Base-by-base conservation (phyloP, 2,113 vertebrate genomes). In the Scolopax mira region DNA sequence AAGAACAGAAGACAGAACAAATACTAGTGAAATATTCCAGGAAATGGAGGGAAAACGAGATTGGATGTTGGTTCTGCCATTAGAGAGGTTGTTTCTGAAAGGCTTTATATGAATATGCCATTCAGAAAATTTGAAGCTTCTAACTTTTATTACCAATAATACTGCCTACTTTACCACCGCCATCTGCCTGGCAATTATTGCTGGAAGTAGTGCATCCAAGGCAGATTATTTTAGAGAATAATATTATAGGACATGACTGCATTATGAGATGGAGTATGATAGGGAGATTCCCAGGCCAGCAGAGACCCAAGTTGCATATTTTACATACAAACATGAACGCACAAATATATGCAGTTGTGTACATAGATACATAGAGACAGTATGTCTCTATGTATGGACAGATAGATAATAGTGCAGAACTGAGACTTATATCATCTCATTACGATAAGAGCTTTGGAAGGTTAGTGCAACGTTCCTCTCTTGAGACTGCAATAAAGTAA, bases 91-190 rank as follows among this genome's bases (percentile, higher is more conserved):
- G 77, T 75, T 94, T 93, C 7, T 16, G n/a, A 69, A 94, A 89
- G 80, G 60, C 65, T 84, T 92, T 89, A 44, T 75, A 67, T 65
- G 75, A 74, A 86, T 88, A 71, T 37, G 48, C 61, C 61, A 89
- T 94, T 95, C 88, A 86, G 82, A 93, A 95, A 86, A 90, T 78
- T 88, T 86, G 60, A 94, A 61, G 55, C 79, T 86, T 93, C 94
- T 94, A 88, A 58, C 67, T 94, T 94, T 94, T 95, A 97, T 96
- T 91, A 86, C 79, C 92, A 81, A 35, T 96, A 95, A 88, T 92
- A 81, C 46, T 86, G 75, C 69, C 65, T 95, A 96, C 95, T 96
- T 94, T 95, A 96, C 96, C 93, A 82, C 61, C 7, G 0, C 86
- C 95, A 95, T 97, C 94, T 97, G 95, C 69, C 72, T 94, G 82